A percentile compares a stretch with the other conserved stretches of the same genome.
Evolutionary conservation across 2,888 invertebrate genomes (phyloP).

Genomic region (Rugalucina vietnamica): DNA sequence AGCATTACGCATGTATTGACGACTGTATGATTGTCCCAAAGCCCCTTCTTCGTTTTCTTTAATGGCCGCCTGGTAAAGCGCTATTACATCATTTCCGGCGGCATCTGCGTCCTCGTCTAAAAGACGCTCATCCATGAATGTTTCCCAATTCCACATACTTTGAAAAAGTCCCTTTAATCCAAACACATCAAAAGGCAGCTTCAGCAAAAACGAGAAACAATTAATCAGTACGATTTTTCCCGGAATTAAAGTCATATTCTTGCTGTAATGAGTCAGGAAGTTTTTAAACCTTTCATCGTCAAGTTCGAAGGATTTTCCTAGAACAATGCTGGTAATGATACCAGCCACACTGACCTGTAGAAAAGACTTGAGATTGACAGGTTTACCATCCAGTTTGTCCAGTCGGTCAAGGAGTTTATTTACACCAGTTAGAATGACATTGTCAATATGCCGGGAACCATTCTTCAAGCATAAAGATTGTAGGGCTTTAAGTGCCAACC

Average conservation of each 20-base stretch:
- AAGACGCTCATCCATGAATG: neutral
- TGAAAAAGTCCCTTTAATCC: neutral
- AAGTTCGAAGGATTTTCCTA: slow-evolving; percentile 45
- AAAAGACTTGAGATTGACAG: slow-evolving; percentile 41
- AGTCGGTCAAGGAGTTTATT: slow-evolving; percentile 6
- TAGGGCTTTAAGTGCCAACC: slow-evolving; percentile 21
- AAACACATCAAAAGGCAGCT: slow-evolving; percentile 45
- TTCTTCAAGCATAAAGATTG: slow-evolving; percentile 39
- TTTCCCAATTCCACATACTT: neutral
- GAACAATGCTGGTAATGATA: slow-evolving; percentile 58
- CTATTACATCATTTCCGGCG: neutral
- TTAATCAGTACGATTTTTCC: neutral
- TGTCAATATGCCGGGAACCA: slow-evolving; percentile 30
- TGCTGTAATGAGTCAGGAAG: slow-evolving; percentile 25
- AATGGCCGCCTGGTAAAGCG: neutral
- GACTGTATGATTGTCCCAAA: slow-evolving; percentile 16
- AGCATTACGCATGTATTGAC: slow-evolving; percentile 47
- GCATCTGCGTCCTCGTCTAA: neutral
- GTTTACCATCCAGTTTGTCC: neutral
- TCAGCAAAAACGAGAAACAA: slow-evolving; percentile 44
- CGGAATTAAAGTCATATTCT: slow-evolving; percentile 10
- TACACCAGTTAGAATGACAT: slow-evolving; percentile 26
- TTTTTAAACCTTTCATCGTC: slow-evolving; percentile 41
- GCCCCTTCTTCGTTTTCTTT: neutral
- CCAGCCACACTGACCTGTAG: slow-evolving; percentile 59